Evolutionary conservation across 2,113 vertebrate species (phyloP).

Genomic region (Rutilus rutilus): DNA sequence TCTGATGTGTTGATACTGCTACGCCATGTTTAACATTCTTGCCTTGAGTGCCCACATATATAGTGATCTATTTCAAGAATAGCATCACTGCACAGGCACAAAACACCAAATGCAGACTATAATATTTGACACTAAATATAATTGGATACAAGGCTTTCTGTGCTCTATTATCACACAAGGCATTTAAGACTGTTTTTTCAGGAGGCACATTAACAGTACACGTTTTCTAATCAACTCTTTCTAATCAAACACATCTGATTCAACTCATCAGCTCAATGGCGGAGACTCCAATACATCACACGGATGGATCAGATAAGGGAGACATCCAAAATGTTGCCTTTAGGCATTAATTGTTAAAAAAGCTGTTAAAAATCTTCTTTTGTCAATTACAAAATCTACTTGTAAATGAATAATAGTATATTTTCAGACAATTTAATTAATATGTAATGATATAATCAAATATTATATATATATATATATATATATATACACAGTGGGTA

Average conservation of each 20-base stretch:
- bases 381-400: too few relatives aligned
- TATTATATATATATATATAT: too few relatives aligned
- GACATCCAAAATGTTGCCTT: neutral
- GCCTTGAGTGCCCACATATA: neutral
- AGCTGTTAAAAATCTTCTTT: too few relatives aligned
- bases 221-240: neutral
- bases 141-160: neutral
- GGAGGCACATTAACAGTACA: neutral
- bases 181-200: neutral
- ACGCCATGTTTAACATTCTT: conserved; percentile 45
- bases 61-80: conserved; percentile 27
- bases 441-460: too few relatives aligned
- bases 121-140: conserved; percentile 27
- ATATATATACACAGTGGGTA: too few relatives aligned
- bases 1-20: conserved; percentile 17
- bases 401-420: too few relatives aligned
- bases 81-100: neutral
- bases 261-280: neutral
- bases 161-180: neutral
- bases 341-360: too few relatives aligned
- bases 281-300: neutral
- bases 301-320: neutral
- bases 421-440: too few relatives aligned
- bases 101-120: conserved; percentile 6
- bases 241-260: neutral